These are phyloP conservation scores for Scylla paramamosain DNA, from an alignment of 1,140 invertebrate genomes.

Conservation along the genomic window DNA sequence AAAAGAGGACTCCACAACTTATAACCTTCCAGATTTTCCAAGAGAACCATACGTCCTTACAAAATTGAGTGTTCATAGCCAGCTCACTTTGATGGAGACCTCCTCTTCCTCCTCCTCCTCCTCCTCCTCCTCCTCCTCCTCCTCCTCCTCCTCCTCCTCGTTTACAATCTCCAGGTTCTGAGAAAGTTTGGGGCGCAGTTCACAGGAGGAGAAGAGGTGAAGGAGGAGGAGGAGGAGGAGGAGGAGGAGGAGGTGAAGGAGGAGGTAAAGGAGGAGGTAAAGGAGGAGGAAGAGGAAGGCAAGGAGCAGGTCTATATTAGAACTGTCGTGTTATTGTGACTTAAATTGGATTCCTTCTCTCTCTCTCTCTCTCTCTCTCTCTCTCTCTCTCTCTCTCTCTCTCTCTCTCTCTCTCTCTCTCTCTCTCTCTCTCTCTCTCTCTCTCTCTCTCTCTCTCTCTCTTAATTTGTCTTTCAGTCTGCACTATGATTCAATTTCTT, in stretches of 20 bases:
- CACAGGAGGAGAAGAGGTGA: neutral
- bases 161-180: neutral
- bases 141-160: neutral
- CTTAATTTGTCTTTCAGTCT: slow-evolving; percentile 11
- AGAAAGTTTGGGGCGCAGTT: neutral
- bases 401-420: slow-evolving; percentile 20
- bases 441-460: slow-evolving; percentile 42
- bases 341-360: neutral
- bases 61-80: too few relatives aligned
- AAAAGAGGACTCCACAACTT: too few relatives aligned
- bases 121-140: slow-evolving; percentile 17
- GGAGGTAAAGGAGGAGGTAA: neutral
- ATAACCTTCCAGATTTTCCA: too few relatives aligned
- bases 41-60: too few relatives aligned
- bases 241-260: neutral
- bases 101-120: slow-evolving; percentile 9
- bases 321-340: neutral
- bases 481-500: neutral
- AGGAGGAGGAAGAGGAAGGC: neutral
- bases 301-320: neutral
- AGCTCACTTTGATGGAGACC: too few relatives aligned
- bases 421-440: neutral
- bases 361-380: slow-evolving; percentile 20
- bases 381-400: slow-evolving; percentile 20
- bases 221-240: neutral